These are phyloP conservation scores for Macrosoma leucophasiata DNA, from an alignment of 2,888 invertebrate genomes.

Conservation along the genomic window DNA sequence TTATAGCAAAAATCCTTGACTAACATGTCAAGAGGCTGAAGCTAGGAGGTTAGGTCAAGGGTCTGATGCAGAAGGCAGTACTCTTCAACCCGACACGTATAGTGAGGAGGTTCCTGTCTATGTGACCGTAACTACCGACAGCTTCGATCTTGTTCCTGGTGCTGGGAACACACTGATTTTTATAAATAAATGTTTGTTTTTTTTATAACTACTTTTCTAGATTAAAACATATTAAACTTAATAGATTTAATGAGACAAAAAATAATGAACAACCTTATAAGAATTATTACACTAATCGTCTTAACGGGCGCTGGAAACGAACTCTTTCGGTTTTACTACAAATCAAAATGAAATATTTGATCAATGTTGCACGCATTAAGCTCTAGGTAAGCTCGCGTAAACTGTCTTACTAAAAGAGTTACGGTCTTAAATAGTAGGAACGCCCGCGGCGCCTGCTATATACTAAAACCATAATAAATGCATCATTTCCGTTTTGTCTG, in stretches of 20 bases:
- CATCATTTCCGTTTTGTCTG: constrained; percentile 64
- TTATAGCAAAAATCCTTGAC: no score
- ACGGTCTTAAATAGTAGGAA: constrained; percentile 58
- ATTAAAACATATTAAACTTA: no score
- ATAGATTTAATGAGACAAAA: constrained; percentile 1
- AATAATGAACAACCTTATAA: constrained; percentile 35
- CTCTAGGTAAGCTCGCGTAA: constrained; percentile 60
- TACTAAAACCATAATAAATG: constrained; percentile 58
- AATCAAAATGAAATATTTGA: constrained; percentile 64
- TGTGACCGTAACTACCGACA: no score
- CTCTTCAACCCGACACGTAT: no score
- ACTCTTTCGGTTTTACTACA: constrained; percentile 53
- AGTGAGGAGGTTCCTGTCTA: no score
- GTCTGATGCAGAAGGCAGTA: no score
- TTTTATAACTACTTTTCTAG: background rate
- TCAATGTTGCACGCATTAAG: constrained; percentile 55
- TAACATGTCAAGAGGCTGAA: no score
- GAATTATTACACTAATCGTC: constrained; percentile 37
- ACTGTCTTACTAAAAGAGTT: constrained; percentile 67
- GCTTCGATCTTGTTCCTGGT: no score
- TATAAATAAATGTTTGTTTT: no score
- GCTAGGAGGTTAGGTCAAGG: no score
- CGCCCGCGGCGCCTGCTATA: constrained; percentile 58
- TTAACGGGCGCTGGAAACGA: constrained; percentile 44
- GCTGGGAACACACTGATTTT: no score